Percentiles rank a stretch among this genome's conserved stretches.
Evolutionary conservation across 2,113 vertebrate genomes (phyloP).

Genomic region (Notothenia rossii): DNA sequence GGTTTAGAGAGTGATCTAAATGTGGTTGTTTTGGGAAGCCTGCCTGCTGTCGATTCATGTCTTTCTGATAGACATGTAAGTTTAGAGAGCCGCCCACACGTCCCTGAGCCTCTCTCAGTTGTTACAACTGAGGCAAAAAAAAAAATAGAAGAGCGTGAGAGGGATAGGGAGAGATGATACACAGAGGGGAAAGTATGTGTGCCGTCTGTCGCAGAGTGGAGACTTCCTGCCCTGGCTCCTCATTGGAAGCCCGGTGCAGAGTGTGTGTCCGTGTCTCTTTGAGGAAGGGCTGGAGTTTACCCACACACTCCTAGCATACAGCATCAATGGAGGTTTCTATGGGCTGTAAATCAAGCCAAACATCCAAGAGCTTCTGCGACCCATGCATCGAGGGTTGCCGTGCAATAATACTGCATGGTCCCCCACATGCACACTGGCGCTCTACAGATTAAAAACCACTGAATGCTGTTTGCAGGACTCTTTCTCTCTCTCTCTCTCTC

Average conservation of each 20-base stretch:
- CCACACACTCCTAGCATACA: slow-evolving; percentile 49
- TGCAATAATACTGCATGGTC: slow-evolving; percentile 46
- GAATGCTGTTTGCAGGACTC: slow-evolving; percentile 42
- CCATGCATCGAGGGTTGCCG: slow-evolving; percentile 26
- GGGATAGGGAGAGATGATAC: not conserved
- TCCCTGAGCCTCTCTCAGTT: slow-evolving; percentile 56
- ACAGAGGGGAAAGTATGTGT: slow-evolving; percentile 20
- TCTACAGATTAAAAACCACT: slow-evolving; percentile 58
- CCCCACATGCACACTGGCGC: slow-evolving; percentile 37
- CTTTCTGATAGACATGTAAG: slow-evolving; percentile 74
- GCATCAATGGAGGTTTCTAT: slow-evolving; percentile 59
- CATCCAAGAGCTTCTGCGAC: slow-evolving; percentile 46
- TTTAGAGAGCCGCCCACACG: slow-evolving; percentile 74
- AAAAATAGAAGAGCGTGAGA: not conserved
- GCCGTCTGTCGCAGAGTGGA: slow-evolving; percentile 70
- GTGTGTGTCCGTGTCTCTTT: slow-evolving; percentile 60
- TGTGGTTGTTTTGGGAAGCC: slow-evolving; percentile 65
- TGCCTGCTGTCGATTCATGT: slow-evolving; percentile 69
- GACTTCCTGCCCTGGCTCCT: slow-evolving; percentile 59
- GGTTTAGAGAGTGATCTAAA: slow-evolving; percentile 62
- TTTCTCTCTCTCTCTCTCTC: not conserved
- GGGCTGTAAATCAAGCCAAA: slow-evolving; percentile 56
- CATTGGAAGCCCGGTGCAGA: slow-evolving; percentile 49
- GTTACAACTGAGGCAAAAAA: slow-evolving; percentile 44
- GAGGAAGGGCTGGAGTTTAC: slow-evolving; percentile 53